Base-by-base conservation (phyloP, 2,797 vertebrate genomes). In the Phrynocephalus forsythii region DNA sequence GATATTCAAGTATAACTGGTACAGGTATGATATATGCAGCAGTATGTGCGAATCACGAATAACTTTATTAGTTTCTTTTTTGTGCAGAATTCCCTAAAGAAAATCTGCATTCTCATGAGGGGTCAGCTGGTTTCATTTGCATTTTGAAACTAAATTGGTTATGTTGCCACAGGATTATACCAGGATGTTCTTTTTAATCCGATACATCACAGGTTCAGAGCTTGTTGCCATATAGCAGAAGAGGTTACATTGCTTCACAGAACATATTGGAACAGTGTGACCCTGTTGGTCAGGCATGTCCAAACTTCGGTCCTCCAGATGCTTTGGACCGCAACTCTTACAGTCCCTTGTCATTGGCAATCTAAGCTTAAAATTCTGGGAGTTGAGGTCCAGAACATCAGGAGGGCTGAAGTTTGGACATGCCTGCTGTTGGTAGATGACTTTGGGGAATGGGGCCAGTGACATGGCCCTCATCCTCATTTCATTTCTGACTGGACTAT, bases 131-230 rank as follows among this genome's bases (percentile, higher is more conserved):
- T 16, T 82, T 87, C 82, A 93, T 92, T 93, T 94, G 63, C 60
- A 90, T 86, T 92, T 85, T 90, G 75, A 91, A 91, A 86, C 76
- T 90, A 73, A 86, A 77, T 87, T 90, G 79, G 13, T 60, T 56
- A 82, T 84, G 83, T 89, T 75, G 63, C 60, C 44, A 78, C 85
- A 91, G 60, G 71, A 88, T 16, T 87, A 33, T 5, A 90, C 6
- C 30, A 87, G 75, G 89, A 87, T 80, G 82, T 84, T 79, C 71
- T 67, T 33, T 28, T n/a, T 6, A 69, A 30, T 56, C 44, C 72
- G 15, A 44, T 52, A 76, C 67, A 63, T 1, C 20, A 5, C 73
- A 79, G 76, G 20, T n/a, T 79, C 66, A 71, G 11, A 86, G 79
- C 18, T 48, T 33, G 28, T 68, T 72, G 71, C 50, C 68, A 38